Evolutionary conservation across 1,140 invertebrate genomes (phyloP), one percentile per base, ranked within the genome.

Genomic region (Euborellia annulipes): DNA sequence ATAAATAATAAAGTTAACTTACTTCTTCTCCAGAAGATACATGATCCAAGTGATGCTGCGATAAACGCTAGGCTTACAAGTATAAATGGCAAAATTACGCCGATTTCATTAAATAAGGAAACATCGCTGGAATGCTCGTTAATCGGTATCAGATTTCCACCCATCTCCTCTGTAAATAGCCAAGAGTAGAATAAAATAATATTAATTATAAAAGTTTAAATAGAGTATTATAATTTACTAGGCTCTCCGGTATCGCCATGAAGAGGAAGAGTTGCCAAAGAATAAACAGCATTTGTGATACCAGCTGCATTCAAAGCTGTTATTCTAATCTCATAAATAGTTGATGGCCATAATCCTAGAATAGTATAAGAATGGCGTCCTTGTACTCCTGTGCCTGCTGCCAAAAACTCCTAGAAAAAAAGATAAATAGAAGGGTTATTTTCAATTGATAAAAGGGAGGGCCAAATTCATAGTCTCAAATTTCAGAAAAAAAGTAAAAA

Each of bases 271-370:
- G 74, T 76, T 3, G 64, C 62, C 56, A 74, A 71, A 48, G 64
- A 63, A 46, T 72, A 66, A 21, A 65, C 59, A 36, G 61, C 61
- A 37, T 66, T 62, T 3, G 67, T 68, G 9, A 62, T 65, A 0
- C 72, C 72, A 8, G 71, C 70, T 41, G 66, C 66, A 54, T 70
- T 73, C 49, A 64, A 59, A 9, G 70, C 71, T 3, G 59, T 66
- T 3, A 74, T 63, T 30, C 61, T 52, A 49, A 73, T 59, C 14
- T 58, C 54, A 51, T 74, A 74, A 55, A 66, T 63, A 2, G 66
- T 70, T 11, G 62, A 68, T 13, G 70, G 68, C 30, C 51, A 52
- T 18, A 52, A 36, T 9, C 51, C 49, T 23, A 37, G 14, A 13
- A 52, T 47, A 8, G 34, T 30, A 20, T 45, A 48, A n/a, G 14